Base-by-base conservation (phyloP, 2,888 invertebrate genomes). In the Rapana venosa region DNA sequence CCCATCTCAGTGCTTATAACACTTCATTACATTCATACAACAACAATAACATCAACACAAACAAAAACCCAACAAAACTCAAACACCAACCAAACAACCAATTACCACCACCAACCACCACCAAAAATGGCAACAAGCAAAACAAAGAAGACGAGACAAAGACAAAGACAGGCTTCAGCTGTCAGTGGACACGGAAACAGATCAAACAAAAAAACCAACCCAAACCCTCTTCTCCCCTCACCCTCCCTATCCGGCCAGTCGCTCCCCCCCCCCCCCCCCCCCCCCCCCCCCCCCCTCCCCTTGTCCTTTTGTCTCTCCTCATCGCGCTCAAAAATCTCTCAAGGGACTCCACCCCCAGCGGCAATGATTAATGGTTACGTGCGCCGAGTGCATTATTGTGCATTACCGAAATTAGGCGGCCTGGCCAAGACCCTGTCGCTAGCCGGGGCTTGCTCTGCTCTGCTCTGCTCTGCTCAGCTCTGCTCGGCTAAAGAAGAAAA, bases 291-390 rank as follows among this genome's bases (percentile, higher is more conserved):
- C 58, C 85, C 58, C 13, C 22, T n/a, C 74, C 87, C 35, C 87
- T 87, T 74, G 74, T 87, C 87, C 87, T 74, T 87, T 74, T 74
- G 74, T 87, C 87, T 74, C 87, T 74, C 87, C 87, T 74, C 74
- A 47, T 87, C 87, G 35, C 74, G n/a, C 87, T 74, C 87, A 74
- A 74, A 70, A 36, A 66, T 74, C 56, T 88, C 89, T 85, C 89
- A 70, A 30, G 84, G 89, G 89, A 85, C 74, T 20, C 32, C 26
- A 47, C 81, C 84, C 79, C 88, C 74, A 83, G 17, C 32, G 85
- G 89, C 83, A 35, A 84, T 89, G 89, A 89, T 89, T 89, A 89
- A 89, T 89, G 89, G 89, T 89, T 89, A 89, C 89, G 89, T 89
- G 89, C 85, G 89, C 74, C 85, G 83, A 89, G 89, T 89, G 89